Evolutionary conservation across 2,888 invertebrate species (phyloP).

Genomic region (Dusona sp.): DNA sequence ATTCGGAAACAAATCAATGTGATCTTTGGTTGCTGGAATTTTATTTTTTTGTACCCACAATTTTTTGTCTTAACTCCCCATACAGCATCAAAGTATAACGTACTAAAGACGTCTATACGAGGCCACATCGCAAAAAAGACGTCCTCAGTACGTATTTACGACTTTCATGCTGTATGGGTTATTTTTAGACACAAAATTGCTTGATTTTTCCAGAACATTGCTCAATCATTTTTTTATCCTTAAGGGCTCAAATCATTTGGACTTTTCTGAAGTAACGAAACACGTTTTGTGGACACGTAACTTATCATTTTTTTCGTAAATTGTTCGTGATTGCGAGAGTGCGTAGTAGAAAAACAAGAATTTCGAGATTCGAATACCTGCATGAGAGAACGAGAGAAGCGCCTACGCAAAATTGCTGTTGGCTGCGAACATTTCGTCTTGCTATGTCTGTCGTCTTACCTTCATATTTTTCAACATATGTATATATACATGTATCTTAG

Average conservation of each 20-base stretch:
- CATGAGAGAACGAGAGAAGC: conserved; percentile 50
- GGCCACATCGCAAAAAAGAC: too few relatives aligned
- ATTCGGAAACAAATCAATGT: not conserved
- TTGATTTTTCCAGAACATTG: not conserved
- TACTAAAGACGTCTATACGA: too few relatives aligned
- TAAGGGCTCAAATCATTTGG: not conserved
- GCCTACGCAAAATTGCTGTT: conserved; percentile 54
- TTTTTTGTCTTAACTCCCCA: not conserved
- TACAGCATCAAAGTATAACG: too few relatives aligned
- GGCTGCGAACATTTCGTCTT: conserved; percentile 35
- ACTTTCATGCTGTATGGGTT: too few relatives aligned
- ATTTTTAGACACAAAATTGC: not conserved
- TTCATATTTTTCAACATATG: conserved; percentile 23
- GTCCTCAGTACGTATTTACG: too few relatives aligned
- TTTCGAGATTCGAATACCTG: conserved; percentile 55
- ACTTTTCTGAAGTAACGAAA: not conserved
- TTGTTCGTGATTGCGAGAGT: conserved; percentile 10
- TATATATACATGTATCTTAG: not conserved
- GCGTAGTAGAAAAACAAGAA: conserved; percentile 42
- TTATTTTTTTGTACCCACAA: not conserved
- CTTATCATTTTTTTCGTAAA: conserved; percentile 32
- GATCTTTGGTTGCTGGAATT: not conserved
- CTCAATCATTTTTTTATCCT: not conserved
- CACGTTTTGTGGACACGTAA: not conserved
- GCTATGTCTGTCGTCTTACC: conserved; percentile 29